These are phyloP conservation scores for Druceiella hillmani DNA, from an alignment of 2,888 invertebrate species.

Conservation along the genomic window DNA sequence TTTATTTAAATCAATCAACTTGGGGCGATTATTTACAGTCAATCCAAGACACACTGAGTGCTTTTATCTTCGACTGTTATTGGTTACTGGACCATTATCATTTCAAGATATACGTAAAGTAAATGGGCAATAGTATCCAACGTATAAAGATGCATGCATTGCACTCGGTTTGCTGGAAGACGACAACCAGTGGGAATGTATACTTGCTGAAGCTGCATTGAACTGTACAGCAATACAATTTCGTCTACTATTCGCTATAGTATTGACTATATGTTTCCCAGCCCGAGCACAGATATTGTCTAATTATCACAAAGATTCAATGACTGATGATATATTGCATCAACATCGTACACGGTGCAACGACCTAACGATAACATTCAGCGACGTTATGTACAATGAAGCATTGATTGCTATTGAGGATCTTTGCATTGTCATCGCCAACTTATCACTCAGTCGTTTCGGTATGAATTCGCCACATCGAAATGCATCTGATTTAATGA, in stretches of 20 bases:
- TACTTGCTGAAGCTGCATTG: constrained; percentile 18
- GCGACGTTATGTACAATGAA: no score
- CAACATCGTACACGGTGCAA: no score
- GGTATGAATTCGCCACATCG: no score
- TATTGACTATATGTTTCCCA: constrained; percentile 16
- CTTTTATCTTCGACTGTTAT: constrained; percentile 25
- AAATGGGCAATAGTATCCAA: constrained; percentile 21
- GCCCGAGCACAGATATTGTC: no score
- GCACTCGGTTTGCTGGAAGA: constrained; percentile 23
- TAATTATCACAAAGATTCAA: no score
- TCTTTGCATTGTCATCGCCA: no score
- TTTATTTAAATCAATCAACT: constrained; percentile 21
- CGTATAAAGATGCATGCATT: constrained; percentile 23
- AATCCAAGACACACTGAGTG: constrained; percentile 22
- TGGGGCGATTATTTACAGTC: constrained; percentile 25
- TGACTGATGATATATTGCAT: no score
- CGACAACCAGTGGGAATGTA: constrained; percentile 21
- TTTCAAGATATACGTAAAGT: constrained; percentile 12
- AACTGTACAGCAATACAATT: constrained; percentile 25
- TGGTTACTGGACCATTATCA: constrained; percentile 21
- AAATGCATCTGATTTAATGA: no score
- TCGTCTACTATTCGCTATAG: constrained; percentile 26
- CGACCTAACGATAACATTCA: no score
- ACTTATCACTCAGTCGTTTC: no score
- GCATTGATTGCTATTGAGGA: no score